A percentile compares a stretch with the other conserved stretches of the same genome.
Conservation (phyloP, 30 jellyfish, hydroid and myxozoan species). For the Hydractinia symbiolongicarpus region DNA sequence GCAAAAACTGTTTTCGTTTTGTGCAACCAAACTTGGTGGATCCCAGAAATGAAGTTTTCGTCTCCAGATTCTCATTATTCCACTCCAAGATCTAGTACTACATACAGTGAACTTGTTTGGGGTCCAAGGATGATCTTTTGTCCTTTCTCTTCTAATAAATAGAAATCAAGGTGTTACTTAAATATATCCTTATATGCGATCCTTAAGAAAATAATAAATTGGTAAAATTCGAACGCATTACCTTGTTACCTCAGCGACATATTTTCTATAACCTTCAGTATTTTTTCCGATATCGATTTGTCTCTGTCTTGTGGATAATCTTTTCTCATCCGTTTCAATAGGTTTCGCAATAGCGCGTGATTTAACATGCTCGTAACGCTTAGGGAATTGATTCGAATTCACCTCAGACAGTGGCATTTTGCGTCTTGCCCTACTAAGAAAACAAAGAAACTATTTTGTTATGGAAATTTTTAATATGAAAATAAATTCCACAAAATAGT, state of each 20-base stretch:
- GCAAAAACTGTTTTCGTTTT: constrained; percentile 50
- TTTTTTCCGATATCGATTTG: constrained; percentile 95
- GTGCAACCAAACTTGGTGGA: constrained; percentile 59
- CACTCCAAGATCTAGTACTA: constrained; percentile 99
- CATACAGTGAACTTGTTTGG: constrained; percentile 89
- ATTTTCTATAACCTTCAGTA: constrained; percentile 78
- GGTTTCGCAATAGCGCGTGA: constrained; percentile 22
- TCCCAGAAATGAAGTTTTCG: constrained; percentile 89
- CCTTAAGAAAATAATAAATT: not conserved
- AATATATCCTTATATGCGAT: not conserved
- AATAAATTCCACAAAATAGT: not conserved
- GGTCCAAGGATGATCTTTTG: constrained; percentile 76
- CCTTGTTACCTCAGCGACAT: constrained; percentile 54
- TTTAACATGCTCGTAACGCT: no score
- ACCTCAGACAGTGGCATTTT: constrained; percentile 10
- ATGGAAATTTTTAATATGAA: not conserved
- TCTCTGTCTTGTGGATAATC: constrained; percentile 59
- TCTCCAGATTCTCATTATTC: constrained; percentile 84
- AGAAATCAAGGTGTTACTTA: not conserved
- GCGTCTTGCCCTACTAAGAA: not conserved
- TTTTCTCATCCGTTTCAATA: constrained; percentile 52
- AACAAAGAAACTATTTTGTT: no score
- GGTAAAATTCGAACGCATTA: constrained; percentile 5
- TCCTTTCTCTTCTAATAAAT: constrained; percentile 58
- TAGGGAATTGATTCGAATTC: no score